Conservation (phyloP, 2,888 invertebrate species). For the Linnaemya tessellans region DNA sequence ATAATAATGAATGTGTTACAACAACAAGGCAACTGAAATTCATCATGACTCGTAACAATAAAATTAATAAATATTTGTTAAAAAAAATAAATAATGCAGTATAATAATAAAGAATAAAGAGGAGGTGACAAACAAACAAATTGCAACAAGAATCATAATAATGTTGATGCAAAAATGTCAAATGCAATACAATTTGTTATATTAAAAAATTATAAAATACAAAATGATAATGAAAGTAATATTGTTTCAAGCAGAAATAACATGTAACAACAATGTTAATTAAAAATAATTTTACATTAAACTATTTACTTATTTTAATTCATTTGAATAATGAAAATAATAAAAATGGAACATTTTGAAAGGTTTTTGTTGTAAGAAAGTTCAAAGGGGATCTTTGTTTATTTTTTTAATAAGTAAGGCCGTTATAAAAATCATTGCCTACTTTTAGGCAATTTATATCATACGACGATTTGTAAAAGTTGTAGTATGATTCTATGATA, state of each 20-base stretch:
- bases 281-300: conserved; percentile 36
- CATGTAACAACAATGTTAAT: conserved; percentile 37
- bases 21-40: conserved; percentile 44
- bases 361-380: no score
- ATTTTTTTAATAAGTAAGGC: neutral
- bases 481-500: no score
- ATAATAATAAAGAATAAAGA: conserved; percentile 33
- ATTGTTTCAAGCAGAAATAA: conserved; percentile 26
- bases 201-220: conserved; percentile 19
- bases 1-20: conserved; percentile 61
- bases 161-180: conserved; percentile 31
- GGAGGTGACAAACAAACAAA: conserved; percentile 54
- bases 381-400: no score
- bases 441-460: neutral
- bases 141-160: conserved; percentile 47
- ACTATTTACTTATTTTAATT: neutral
- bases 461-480: no score
- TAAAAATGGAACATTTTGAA: neutral
- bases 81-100: conserved; percentile 17
- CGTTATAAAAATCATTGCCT: neutral
- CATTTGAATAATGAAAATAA: neutral
- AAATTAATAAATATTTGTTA: conserved; percentile 42
- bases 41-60: conserved; percentile 25
- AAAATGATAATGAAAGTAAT: conserved; percentile 29
- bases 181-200: conserved; percentile 28